Evolutionary conservation across 2,888 invertebrate genomes (phyloP), one percentile per base, ranked within the genome.

Genomic region (Xestobium rufovillosum): DNA sequence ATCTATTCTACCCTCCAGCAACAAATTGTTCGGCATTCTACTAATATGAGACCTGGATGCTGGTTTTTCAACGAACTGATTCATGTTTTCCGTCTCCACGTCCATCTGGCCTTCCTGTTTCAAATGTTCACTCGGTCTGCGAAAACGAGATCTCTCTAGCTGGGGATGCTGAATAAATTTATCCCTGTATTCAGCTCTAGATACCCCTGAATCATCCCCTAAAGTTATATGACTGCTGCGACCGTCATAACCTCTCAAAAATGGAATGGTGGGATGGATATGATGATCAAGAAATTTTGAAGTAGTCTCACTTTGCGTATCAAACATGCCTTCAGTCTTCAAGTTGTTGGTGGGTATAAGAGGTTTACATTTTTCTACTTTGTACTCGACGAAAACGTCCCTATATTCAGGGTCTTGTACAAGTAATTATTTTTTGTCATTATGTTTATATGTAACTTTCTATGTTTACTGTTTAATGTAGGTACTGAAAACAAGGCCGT

Each of bases 361-460:
- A 13, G 55, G 55, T 37, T 47, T 51, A 4, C 49, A 44, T 34
- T 55, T 48, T 39, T 59, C 58, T 9, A 43, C 41, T 33, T 55
- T 51, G 40, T 60, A 55, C 37, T 59, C 55, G 10, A 63, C 52
- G 36, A 55, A 66, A 31, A 50, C 55, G 14, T 55, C 52, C 29
- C 56, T 44, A 39, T 72, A 72, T 51, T 72, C 72, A 2, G 70
- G 67, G n/a, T n/a, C n/a, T n/a, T n/a, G n/a, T n/a, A n/a, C n/a
- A n/a, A n/a, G n/a, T n/a, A n/a, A n/a, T n/a, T n/a, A n/a, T n/a
- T n/a, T n/a, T n/a, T n/a, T n/a, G n/a, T n/a, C n/a, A n/a, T n/a
- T n/a, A n/a, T n/a, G n/a, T n/a, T n/a, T n/a, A n/a, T n/a, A n/a
- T n/a, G n/a, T n/a, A n/a, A n/a, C n/a, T n/a, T n/a, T n/a, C n/a